These are phyloP conservation scores for Colinus virginianus DNA, from an alignment of 2,113 vertebrate species.

Conservation along the genomic window DNA sequence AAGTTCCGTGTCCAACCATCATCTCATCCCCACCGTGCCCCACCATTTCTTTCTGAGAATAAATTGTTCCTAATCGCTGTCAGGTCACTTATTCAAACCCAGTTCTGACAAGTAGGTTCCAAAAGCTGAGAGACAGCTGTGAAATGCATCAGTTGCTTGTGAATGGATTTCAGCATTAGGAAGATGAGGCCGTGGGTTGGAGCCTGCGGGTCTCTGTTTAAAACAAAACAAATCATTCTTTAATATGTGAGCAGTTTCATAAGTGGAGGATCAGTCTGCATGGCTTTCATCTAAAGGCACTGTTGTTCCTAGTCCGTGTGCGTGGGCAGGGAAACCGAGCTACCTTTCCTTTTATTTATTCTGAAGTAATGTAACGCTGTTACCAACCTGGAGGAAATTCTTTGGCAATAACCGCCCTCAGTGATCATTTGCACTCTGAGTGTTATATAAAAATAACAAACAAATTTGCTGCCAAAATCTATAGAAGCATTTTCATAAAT, in stretches of 20 bases:
- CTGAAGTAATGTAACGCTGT: neutral
- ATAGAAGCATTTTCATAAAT: conserved; percentile 14
- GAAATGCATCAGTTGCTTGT: neutral
- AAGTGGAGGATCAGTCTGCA: neutral
- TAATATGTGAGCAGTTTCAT: neutral
- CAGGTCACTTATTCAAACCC: neutral
- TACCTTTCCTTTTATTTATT: neutral
- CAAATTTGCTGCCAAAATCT: conserved; percentile 9
- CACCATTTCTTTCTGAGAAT: too few relatives aligned
- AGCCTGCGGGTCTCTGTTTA: neutral
- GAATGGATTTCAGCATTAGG: neutral
- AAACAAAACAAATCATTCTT: neutral
- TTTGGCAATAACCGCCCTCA: neutral
- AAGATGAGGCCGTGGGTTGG: neutral
- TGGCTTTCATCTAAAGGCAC: neutral
- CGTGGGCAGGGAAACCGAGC: neutral
- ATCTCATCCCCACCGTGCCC: too few relatives aligned
- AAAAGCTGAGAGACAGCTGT: neutral
- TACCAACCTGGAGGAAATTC: neutral
- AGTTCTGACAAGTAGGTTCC: neutral
- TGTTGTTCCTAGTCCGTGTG: neutral
- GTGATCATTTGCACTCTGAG: neutral
- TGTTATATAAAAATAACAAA: conserved; percentile 29
- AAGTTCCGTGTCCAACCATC: too few relatives aligned
- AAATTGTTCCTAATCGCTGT: neutral